Conservation (phyloP, 2,888 invertebrate species). For the Ceriagrion tenellum region DNA sequence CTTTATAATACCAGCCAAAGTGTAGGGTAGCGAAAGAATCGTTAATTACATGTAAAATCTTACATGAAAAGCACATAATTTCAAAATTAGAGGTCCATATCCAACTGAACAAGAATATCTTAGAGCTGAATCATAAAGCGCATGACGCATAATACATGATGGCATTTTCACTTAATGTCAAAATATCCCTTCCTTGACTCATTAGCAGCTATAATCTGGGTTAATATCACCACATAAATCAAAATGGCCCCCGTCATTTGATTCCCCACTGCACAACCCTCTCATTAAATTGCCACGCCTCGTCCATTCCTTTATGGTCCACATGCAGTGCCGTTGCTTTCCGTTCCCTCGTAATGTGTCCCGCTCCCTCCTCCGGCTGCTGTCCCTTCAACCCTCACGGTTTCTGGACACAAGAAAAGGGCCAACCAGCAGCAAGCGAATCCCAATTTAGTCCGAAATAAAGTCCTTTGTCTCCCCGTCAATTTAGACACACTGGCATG, state of each 20-base stretch:
- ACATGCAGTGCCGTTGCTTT: background rate
- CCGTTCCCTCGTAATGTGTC: background rate
- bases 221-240: no score
- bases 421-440: background rate
- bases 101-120: no score
- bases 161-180: no score
- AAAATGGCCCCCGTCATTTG: background rate
- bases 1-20: no score
- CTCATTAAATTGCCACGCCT: background rate
- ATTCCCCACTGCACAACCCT: background rate
- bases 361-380: background rate
- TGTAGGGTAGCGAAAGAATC: no score
- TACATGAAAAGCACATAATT: no score
- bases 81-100: no score
- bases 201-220: no score
- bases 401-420: background rate
- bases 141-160: no score
- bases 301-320: background rate
- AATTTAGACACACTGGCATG: background rate
- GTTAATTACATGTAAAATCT: no score
- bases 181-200: no score
- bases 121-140: no score
- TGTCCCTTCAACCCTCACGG: background rate
- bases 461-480: background rate
- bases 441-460: conserved; percentile 27